Evolutionary conservation across 1,140 invertebrate species (phyloP), one percentile per base, ranked within the genome.

Genomic region (Sipha flava): DNA sequence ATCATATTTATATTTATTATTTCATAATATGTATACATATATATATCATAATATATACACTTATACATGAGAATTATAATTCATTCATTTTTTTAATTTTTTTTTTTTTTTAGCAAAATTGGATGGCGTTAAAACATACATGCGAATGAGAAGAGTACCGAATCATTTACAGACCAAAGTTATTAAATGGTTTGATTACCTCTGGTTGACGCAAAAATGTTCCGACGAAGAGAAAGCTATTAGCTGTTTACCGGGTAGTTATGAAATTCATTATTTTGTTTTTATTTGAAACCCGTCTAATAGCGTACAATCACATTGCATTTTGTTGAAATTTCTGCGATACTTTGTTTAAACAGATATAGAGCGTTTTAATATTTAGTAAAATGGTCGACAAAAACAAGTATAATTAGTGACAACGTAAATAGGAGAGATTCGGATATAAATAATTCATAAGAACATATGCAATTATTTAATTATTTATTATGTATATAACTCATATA

Each of bases 121-220:
- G 84, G 97, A 99, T 84, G 96, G 94, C 14, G 96, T 99, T 43
- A 99, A 98, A 88, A 98, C 97, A 2, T 99, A 98, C 86, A 99
- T 99, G 97, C 88, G 95, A 75, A 95, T 98, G 92, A 88, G 96
- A 68, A 89, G 96, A 82, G 96, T 99, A 62, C 96, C 97, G 14
- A 93, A 92, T 82, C 94, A 96, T 86, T 89, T 99, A 54, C 96
- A 98, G 87, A 94, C 97, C 82, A 97, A 98, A 87, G 97, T 99
- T 68, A 98, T 98, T 86, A 96, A 97, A 86, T 99, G 97, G 97
- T 98, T 99, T 86, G 97, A 98, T 88, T 98, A 99, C 86, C 89
- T 98, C 81, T 98, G 97, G 97, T 90, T 98, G 81, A 98, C 95
- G 80, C 96, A 99, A 88, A 98, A 98, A 87, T 98, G 95, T 85